phyloP scores from a whole-genome alignment of 2,113 vertebrate genomes.

The Calonectris borealis region DNA sequence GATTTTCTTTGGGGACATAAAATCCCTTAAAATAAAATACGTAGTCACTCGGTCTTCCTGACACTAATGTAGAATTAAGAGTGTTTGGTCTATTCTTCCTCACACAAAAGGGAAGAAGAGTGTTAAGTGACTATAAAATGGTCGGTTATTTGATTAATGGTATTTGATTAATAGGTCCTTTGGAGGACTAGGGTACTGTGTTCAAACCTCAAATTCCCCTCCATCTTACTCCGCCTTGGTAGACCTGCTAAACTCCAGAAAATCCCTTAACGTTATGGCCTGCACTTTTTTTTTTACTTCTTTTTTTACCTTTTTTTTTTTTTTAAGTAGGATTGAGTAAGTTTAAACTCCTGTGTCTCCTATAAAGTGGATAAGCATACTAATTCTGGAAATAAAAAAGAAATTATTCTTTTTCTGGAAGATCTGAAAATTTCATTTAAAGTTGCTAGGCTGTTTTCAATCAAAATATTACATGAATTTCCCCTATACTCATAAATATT shows the following conservation, averaged over 20 bases:
- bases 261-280: neutral
- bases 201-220: neutral
- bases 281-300: fast-evolving
- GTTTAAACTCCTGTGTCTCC: neutral
- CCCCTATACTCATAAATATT: neutral
- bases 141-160: neutral
- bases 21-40: neutral
- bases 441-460: neutral
- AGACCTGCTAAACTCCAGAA: neutral
- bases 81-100: neutral
- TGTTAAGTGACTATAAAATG: neutral
- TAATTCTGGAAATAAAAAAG: neutral
- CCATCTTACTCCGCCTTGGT: neutral
- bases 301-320: no score
- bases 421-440: neutral
- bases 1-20: neutral
- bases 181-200: neutral
- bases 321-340: fast-evolving
- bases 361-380: neutral
- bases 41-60: neutral
- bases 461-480: neutral
- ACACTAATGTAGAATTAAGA: neutral
- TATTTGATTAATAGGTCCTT: neutral
- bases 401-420: neutral
- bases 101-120: neutral